These are phyloP conservation scores for Antheraea assamensis DNA, from an alignment of 2,888 invertebrate genomes.

Conservation along the genomic window DNA sequence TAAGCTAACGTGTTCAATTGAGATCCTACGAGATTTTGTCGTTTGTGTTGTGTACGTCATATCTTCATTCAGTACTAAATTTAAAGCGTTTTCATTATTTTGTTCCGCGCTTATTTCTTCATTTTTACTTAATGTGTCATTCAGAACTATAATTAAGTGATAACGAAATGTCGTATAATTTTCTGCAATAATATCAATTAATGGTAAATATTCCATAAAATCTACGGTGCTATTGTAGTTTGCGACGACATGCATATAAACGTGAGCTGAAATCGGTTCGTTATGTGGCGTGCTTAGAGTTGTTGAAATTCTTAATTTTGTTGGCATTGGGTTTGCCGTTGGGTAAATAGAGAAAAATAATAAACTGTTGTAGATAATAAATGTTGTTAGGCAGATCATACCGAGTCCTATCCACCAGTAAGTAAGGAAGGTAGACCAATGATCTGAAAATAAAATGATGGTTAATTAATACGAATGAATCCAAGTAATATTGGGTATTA, in stretches of 20 bases:
- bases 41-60: conserved; percentile 30
- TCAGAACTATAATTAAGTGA: conserved; percentile 58
- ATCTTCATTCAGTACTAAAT: conserved; percentile 52
- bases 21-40: conserved; percentile 39
- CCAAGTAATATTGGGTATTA: not conserved
- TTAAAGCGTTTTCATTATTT: conserved; percentile 64
- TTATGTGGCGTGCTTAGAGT: conserved; percentile 25
- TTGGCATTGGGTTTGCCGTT: conserved; percentile 36
- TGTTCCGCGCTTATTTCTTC: conserved; percentile 48
- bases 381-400: conserved; percentile 62
- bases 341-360: conserved; percentile 56
- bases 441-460: conserved; percentile 54
- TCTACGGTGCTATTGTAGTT: conserved; percentile 48
- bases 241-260: conserved; percentile 64
- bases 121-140: conserved; percentile 49
- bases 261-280: conserved; percentile 35
- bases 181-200: conserved; percentile 53
- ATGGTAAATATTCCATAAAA: conserved; percentile 55
- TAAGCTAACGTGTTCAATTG: conserved; percentile 52
- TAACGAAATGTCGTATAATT: conserved; percentile 57
- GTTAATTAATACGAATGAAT: not conserved
- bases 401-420: conserved; percentile 71
- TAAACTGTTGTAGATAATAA: conserved; percentile 65
- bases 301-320: conserved; percentile 28
- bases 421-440: conserved; percentile 60